Percentiles rank a stretch among this genome's conserved stretches.
phyloP scores from a whole-genome alignment of 1,140 invertebrate species.

The Drosophila subpulchrella region DNA sequence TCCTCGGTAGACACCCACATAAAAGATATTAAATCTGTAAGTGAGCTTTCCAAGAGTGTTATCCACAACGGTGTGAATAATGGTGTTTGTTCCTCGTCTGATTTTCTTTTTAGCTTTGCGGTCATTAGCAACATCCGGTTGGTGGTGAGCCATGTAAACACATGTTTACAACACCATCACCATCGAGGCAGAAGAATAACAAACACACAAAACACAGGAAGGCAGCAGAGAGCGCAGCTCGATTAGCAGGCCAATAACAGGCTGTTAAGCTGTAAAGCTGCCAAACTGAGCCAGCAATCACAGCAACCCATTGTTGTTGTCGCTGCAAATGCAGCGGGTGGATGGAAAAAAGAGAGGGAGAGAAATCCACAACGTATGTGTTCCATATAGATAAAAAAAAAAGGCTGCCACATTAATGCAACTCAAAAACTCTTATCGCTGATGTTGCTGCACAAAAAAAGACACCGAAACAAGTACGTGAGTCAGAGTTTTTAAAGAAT shows the following conservation, averaged over 20 bases:
- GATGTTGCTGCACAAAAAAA: conserved; percentile 24
- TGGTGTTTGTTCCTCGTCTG: conserved; percentile 29
- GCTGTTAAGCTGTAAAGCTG: conserved; percentile 15
- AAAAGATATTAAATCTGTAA: not conserved
- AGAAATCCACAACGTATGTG: conserved; percentile 42
- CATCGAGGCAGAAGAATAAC: conserved; percentile 35
- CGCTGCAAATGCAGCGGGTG: conserved; percentile 1
- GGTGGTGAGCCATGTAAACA: conserved; percentile 72
- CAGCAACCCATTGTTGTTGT: conserved; percentile 23
- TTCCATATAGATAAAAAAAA: conserved; percentile 68
- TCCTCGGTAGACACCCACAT: not conserved
- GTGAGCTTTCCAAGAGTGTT: conserved; percentile 1
- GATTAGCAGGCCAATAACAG: conserved; percentile 48
- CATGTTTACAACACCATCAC: conserved; percentile 67
- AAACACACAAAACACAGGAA: conserved; percentile 27
- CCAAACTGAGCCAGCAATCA: conserved; percentile 32
- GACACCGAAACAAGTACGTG: conserved; percentile 40
- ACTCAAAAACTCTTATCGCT: conserved; percentile 47
- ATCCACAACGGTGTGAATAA: conserved; percentile 11
- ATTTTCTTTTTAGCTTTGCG: conserved; percentile 58
- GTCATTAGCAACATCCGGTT: conserved; percentile 77
- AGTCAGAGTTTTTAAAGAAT: conserved; percentile 43
- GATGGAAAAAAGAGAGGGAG: conserved; percentile 1
- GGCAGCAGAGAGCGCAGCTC: conserved; percentile 8
- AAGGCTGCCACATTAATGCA: conserved; percentile 46